Percentiles rank a stretch among this genome's conserved stretches.
These are phyloP conservation scores for Eugnorisma glareosa DNA, from an alignment of 2,888 invertebrate species.

Conservation along the genomic window DNA sequence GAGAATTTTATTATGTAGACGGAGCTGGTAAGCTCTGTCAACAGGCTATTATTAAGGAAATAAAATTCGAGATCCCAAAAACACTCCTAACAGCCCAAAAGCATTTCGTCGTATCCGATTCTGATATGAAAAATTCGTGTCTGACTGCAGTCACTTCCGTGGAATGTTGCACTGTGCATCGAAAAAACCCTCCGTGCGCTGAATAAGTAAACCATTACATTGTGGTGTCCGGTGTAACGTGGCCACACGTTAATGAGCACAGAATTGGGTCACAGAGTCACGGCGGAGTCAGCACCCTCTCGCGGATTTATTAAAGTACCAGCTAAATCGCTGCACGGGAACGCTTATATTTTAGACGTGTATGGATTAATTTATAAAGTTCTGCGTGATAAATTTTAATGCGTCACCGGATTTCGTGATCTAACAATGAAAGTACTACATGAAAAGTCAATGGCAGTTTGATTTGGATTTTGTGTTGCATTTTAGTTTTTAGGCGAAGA, in stretches of 20 bases:
- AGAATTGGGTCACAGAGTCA: constrained; percentile 80
- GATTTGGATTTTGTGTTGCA: neutral
- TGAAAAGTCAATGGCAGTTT: neutral
- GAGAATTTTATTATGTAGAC: constrained; percentile 10
- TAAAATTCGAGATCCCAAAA: constrained; percentile 7
- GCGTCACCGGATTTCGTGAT: constrained; percentile 3
- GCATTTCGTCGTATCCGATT: constrained; percentile 34
- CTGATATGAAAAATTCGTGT: constrained; percentile 63
- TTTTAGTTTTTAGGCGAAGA: constrained; percentile 8
- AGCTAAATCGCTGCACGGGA: constrained; percentile 60
- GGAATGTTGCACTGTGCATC: constrained; percentile 63
- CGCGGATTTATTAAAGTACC: constrained; percentile 67
- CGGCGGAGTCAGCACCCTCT: constrained; percentile 66
- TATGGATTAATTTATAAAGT: constrained; percentile 53
- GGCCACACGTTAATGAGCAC: constrained; percentile 85
- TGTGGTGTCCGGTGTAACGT: constrained; percentile 80
- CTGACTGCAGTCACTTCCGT: constrained; percentile 56
- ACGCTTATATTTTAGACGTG: constrained; percentile 58
- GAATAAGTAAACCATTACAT: constrained; percentile 82
- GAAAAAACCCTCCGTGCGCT: constrained; percentile 69
- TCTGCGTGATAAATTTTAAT: constrained; percentile 40
- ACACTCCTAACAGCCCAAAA: constrained; percentile 20
- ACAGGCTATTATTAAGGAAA: neutral
- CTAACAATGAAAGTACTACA: constrained; percentile 13
- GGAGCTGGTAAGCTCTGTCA: constrained; percentile 1